Evolutionary conservation across 2,888 invertebrate species (phyloP), one percentile per base, ranked within the genome.

Genomic region (Polydrusus tereticollis): DNA sequence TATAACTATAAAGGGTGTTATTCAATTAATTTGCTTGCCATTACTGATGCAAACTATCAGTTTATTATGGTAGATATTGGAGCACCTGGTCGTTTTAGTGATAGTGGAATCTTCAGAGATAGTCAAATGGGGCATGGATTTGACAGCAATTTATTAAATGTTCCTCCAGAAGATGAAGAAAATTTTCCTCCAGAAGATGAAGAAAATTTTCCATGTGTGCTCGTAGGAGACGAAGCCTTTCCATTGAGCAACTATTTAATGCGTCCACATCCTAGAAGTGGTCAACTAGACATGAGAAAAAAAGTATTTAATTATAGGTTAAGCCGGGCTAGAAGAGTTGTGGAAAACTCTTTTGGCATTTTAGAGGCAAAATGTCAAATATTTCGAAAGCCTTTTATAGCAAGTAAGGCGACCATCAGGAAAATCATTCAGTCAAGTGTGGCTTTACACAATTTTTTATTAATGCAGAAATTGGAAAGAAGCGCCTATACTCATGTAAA

Each of bases 221-320:
- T 41, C 2, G 41, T 41, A n/a, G 41, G 14, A 5, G 41, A 41
- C 16, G 41, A 41, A 16, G 57, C 33, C 4, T 57, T 57, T 36
- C 18, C 36, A 7, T 36, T 57, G 20, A 33, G 36, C 1, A 57
- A 57, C 33, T 57, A 57, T 18, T 57, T 57, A 36, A 57, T 57
- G 57, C 14, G 36, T 1, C 57, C 57, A 10, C 36, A 57, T n/a
- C 36, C 57, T 1, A 1, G 57, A 2, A 57, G 33, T 2, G 57
- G 29, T 16, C 14, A 57, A 2, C 38, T 57, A 3, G 20, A 57
- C 18, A n/a, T 57, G 16, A 26, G 5, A 12, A 33, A 36, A n/a
- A 57, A 57, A 18, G 38, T 57, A 12, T 57, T 57, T 36, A 57
- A 57, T 57, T 57, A 57, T 57, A 16, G 20, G 2, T 18, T 57